These are phyloP conservation scores for Napeogenes inachia DNA, from an alignment of 2,888 invertebrate species.

Conservation along the genomic window DNA sequence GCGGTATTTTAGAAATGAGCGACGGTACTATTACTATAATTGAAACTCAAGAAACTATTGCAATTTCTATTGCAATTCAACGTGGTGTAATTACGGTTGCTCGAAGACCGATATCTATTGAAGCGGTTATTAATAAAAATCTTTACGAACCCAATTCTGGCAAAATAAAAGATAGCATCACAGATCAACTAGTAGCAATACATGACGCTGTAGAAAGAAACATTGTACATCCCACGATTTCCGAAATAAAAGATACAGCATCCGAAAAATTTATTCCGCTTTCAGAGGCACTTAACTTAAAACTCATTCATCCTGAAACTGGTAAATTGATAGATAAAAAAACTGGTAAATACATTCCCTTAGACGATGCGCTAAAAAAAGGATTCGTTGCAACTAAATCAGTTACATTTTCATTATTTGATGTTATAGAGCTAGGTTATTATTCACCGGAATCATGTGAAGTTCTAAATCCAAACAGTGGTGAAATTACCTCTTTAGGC, in stretches of 20 bases:
- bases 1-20: slow-evolving; percentile 85
- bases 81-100: slow-evolving; percentile 83
- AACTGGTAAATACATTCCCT: slow-evolving; percentile 81
- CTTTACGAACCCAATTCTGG: slow-evolving; percentile 83
- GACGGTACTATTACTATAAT: slow-evolving; percentile 84
- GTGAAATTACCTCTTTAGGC: slow-evolving; percentile 83
- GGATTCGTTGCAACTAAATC: slow-evolving; percentile 84
- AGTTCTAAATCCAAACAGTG: slow-evolving; percentile 86
- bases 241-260: slow-evolving; percentile 87
- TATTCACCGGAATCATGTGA: slow-evolving; percentile 85
- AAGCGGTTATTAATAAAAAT: slow-evolving; percentile 84
- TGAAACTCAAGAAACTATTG: slow-evolving; percentile 82
- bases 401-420: slow-evolving; percentile 83
- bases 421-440: slow-evolving; percentile 86
- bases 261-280: slow-evolving; percentile 84
- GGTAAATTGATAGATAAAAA: slow-evolving; percentile 86
- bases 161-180: slow-evolving; percentile 83
- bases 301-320: slow-evolving; percentile 81
- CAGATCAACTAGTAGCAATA: slow-evolving; percentile 83
- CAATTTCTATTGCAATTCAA: slow-evolving; percentile 83
- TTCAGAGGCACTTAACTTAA: slow-evolving; percentile 83
- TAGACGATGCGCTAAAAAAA: slow-evolving; percentile 83
- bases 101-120: slow-evolving; percentile 85
- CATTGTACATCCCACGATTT: slow-evolving; percentile 88
- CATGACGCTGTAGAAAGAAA: slow-evolving; percentile 87